Percentiles rank a stretch among this genome's conserved stretches.
phyloP scores from a whole-genome alignment of 1,140 invertebrate species.

The Aphaenogaster ashmeadi region DNA sequence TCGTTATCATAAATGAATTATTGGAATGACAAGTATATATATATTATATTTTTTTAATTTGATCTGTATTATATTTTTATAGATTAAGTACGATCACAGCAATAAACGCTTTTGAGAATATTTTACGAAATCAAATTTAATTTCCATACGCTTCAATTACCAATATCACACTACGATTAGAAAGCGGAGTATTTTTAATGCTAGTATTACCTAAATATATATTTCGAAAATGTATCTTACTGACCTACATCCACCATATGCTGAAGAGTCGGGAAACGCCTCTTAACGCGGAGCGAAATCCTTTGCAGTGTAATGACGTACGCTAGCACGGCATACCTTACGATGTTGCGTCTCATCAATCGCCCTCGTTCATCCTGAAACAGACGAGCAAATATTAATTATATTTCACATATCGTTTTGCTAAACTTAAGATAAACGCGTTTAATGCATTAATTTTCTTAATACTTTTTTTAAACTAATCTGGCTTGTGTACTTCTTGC shows the following conservation, averaged over 20 bases:
- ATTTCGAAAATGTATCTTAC: conserved; percentile 82
- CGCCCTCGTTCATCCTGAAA: conserved; percentile 94
- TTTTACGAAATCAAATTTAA: not conserved
- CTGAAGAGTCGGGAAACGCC: conserved; percentile 95
- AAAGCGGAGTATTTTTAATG: conserved; percentile 14
- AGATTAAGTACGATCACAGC: not conserved
- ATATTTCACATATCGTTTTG: not conserved
- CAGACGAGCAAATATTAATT: conserved; percentile 50
- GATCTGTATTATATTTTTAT: not conserved
- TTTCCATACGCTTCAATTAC: not conserved
- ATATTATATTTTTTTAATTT: not conserved
- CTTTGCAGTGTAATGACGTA: conserved; percentile 95
- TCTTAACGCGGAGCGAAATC: conserved; percentile 95
- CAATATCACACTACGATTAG: conserved; percentile 1
- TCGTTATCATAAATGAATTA: not conserved
- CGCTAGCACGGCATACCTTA: conserved; percentile 95
- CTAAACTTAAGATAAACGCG: not conserved
- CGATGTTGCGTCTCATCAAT: conserved; percentile 95
- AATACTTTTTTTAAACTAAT: not conserved
- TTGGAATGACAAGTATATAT: not conserved
- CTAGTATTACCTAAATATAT: conserved; percentile 18
- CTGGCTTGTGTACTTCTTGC: not conserved
- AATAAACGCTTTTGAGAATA: not conserved
- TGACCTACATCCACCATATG: conserved; percentile 96
- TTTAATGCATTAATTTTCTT: not conserved